These are phyloP conservation scores for Eciton burchellii DNA, from an alignment of 1,140 invertebrate species.

Conservation along the genomic window DNA sequence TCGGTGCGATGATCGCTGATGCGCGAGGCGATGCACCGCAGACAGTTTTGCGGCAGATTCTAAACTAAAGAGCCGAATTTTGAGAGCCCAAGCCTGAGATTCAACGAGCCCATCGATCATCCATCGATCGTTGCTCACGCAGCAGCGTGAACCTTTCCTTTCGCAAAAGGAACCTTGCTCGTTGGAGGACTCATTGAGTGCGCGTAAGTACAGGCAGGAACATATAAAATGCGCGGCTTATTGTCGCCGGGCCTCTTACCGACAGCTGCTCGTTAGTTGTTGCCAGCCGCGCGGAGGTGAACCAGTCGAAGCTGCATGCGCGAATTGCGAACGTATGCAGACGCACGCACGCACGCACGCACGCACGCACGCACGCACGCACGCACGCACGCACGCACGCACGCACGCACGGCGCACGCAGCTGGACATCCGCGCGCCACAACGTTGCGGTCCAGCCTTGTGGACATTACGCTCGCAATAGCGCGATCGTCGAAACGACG, in stretches of 20 bases:
- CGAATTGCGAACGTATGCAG: constrained; percentile 29
- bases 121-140: constrained; percentile 1
- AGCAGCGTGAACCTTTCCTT: constrained; percentile 14
- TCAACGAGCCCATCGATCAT: constrained; percentile 61
- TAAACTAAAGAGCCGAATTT: too few species aligned
- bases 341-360: constrained; percentile 10
- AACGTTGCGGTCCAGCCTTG: too few species aligned
- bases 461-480: not conserved
- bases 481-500: not conserved
- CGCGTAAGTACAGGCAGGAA: constrained; percentile 60
- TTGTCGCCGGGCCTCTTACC: constrained; percentile 79
- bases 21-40: too few species aligned
- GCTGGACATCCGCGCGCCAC: too few species aligned
- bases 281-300: constrained; percentile 72
- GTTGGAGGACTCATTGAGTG: constrained; percentile 62
- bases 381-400: too few species aligned
- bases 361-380: too few species aligned
- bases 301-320: constrained; percentile 71
- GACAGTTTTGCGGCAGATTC: too few species aligned
- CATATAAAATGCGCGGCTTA: constrained; percentile 81
- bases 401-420: too few species aligned
- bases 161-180: constrained; percentile 21
- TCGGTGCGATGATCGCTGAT: too few species aligned
- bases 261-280: constrained; percentile 80
- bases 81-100: too few species aligned